Base-by-base conservation (phyloP, 2,797 vertebrate genomes). In the Sebastes matsubarae region DNA sequence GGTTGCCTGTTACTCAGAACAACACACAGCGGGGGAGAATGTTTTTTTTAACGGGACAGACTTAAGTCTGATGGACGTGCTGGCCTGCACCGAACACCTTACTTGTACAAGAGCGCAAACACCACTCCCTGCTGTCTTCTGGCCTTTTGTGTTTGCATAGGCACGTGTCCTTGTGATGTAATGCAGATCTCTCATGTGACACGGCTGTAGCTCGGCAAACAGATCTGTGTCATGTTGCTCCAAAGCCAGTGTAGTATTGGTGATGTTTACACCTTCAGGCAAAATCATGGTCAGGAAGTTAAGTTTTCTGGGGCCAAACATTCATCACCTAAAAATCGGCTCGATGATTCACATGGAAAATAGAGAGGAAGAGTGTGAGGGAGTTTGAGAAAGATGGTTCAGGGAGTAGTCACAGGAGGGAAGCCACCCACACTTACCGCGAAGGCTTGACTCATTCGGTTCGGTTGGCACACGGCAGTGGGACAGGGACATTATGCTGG, bases 351-450 rank as follows among this genome's bases (percentile, higher is more conserved):
- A 87, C 27, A 52, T 10, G 81, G 87, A 89, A 72, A 90, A 82
- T 54, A 27, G 30, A 80, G 84, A 66, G 61, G 79, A 83, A 72
- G 68, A 75, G 66, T 74, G 80, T 66, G 67, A 84, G 82, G 70
- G 87, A 79, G 77, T 89, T 83, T 73, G 71, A 86, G 88, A 77
- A 57, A 79, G 87, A 91, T 93, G 86, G 90, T 86, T 92, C 84
- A 91, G 88, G 85, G 82, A 88, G 89, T 92, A 91, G 92, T 93
- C 91, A 92, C 68, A 80, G 87, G 79, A 91, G 86, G 76, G 81
- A 83, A 93, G 84, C 88, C 93, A 87, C 94, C 93, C 91, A 94
- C 91, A 84, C 90, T 85, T 30, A 93, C 94, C 93, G 83, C 91
- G 88, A 69, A 84, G 34, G 30, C 71, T 85, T 95, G 95, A 95